Evolutionary conservation across 2,113 vertebrate genomes (phyloP).

Genomic region (human (Homo sapiens)): GRCh38 chr9:105211501-105212000

Average conservation of each 20-base stretch:
- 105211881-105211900: not conserved
- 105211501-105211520: not conserved
- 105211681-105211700: not conserved
- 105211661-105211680: not conserved
- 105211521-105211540: not conserved
- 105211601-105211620: not conserved
- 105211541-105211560: not conserved
- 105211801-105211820: not conserved
- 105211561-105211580: not conserved
- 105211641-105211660: not conserved
- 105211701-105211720: accelerated
- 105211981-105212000: no score
- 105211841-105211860: not conserved
- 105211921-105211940: no score
- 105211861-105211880: not conserved
- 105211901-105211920: not conserved
- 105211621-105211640: not conserved
- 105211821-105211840: not conserved
- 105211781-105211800: not conserved
- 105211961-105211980: no score
- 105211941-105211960: no score
- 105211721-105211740: not conserved
- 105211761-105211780: not conserved
- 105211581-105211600: not conserved
- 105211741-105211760: not conserved